Evolutionary conservation across 1,140 invertebrate genomes (phyloP), one percentile per base, ranked within the genome.

Genomic region (Macrotrachela quadricornifera): DNA sequence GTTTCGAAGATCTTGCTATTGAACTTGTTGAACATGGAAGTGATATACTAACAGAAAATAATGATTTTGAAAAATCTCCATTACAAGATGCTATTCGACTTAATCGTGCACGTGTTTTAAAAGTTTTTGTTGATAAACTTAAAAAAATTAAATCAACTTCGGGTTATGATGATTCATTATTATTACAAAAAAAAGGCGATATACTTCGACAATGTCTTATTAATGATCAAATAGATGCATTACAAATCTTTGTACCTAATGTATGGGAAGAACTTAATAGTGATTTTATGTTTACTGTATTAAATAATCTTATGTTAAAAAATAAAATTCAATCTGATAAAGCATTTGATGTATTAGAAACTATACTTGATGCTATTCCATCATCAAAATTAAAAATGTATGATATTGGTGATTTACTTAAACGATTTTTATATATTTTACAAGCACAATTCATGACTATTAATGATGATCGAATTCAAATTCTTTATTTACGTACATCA

Each of bases 221-320:
- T 43, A 53, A 37, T 11, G 51, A 53, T 11, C 46, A 48, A 42
- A 43, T 53, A 21, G 51, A 53, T 14, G 40, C 39, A 10, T 40
- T 53, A 47, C 41, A 46, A 39, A 39, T 53, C 17, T 15, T 53
- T 10, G 21, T 53, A 30, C 51, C 51, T 0, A 53, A 53, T 53
- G 40, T 53, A 10, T 43, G n/a, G 4, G 51, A 53, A 46, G 40
- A 53, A 14, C 41, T 53, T 17, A 44, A 53, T 12, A 44, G 51
- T 15, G 51, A 53, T 42, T 46, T 53, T 43, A 10, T 53, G 6
- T 38, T 53, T 39, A 43, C 46, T 30, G 46, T 53, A n/a, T 18
- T 53, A 11, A 53, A 53, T 16, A 46, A 39, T 47, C 38, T 53
- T 37, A 16, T 53, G 8, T 46, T 53, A 44, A 53, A 53, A 42